Conservation (phyloP, 2,797 vertebrate species). For the Neopelma chrysocephalum region DNA sequence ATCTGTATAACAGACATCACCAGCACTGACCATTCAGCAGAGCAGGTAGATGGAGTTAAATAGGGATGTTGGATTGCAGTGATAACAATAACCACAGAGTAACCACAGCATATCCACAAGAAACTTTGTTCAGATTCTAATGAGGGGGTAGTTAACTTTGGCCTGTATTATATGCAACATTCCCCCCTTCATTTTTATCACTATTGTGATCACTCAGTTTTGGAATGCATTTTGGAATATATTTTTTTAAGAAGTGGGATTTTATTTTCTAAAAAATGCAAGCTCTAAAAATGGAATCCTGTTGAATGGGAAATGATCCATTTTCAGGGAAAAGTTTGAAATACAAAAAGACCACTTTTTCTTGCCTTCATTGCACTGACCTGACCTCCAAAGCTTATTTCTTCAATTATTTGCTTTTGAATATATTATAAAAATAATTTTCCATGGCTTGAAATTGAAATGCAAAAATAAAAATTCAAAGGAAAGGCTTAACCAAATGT, state of each 20-base stretch:
- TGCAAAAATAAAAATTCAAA: background rate
- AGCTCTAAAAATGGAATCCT: background rate
- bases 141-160: background rate
- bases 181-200: background rate
- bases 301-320: background rate
- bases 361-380: background rate
- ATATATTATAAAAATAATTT: background rate
- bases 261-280: background rate
- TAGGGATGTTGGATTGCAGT: background rate
- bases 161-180: background rate
- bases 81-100: background rate
- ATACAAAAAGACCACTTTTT: background rate
- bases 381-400: background rate
- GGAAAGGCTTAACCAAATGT: background rate
- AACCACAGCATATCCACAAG: background rate
- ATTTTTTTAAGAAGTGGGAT: background rate
- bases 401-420: background rate
- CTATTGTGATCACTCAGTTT: background rate
- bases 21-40: background rate
- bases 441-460: background rate
- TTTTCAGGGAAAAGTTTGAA: background rate
- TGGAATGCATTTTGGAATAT: background rate
- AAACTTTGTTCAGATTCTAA: background rate
- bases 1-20: background rate
- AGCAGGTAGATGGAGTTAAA: background rate